Evolutionary conservation across 2,797 vertebrate species (phyloP).

Genomic region (Poecile montanus): DNA sequence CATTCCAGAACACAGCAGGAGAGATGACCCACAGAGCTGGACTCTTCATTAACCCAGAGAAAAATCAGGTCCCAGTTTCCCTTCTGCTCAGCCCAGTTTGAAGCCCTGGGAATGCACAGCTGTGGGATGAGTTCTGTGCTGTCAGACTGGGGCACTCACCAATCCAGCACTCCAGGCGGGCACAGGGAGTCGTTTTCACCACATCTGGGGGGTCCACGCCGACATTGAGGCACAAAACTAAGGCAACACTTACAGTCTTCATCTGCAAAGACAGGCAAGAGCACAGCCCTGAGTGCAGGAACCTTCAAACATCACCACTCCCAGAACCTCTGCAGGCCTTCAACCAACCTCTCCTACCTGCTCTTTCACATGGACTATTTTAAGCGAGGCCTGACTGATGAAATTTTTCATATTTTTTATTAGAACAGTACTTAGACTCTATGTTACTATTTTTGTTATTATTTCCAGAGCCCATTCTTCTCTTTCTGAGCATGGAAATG

Average conservation of each 20-base stretch:
- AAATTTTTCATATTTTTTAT: background rate
- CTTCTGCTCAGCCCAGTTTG: background rate
- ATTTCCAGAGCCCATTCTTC: conserved; percentile 59
- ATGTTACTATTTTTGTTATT: conserved; percentile 42
- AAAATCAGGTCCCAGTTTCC: background rate
- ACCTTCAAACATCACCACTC: background rate
- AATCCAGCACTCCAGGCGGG: conserved; percentile 96
- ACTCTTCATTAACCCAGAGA: background rate
- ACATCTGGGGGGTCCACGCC: conserved; percentile 98
- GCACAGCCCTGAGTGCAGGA: background rate
- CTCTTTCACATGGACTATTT: background rate
- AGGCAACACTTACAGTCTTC: conserved; percentile 98
- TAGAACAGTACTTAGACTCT: background rate
- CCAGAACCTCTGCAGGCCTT: background rate
- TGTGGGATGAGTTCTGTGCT: accelerated
- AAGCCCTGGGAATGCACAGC: too few relatives aligned
- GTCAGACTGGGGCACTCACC: conserved; percentile 77
- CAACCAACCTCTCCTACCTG: background rate
- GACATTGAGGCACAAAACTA: conserved; percentile 96
- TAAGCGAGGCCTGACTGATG: background rate
- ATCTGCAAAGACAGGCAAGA: conserved; percentile 80
- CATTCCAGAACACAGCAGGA: background rate
- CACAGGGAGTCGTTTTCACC: conserved; percentile 97
- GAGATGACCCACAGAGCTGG: background rate
- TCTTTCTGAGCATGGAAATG: background rate